Conservation (phyloP, 2,797 vertebrate genomes). For the Dipus sagitta region DNA sequence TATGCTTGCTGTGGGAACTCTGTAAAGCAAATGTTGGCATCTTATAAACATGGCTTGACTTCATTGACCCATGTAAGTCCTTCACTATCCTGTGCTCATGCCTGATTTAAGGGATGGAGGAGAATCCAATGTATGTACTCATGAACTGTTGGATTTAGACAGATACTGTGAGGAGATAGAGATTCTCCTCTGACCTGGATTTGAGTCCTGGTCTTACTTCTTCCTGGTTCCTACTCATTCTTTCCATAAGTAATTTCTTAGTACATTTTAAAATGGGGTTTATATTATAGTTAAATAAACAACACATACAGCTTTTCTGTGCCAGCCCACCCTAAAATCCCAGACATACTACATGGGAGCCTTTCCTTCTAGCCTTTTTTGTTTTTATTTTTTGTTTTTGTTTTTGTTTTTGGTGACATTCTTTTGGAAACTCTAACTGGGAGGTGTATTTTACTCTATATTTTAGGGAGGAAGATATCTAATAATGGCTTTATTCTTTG, state of each 20-base stretch:
- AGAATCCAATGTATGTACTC: not conserved
- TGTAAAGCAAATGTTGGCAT: too few relatives aligned
- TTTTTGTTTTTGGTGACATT: not conserved
- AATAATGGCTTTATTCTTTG: slow-evolving; percentile 9
- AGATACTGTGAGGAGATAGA: not conserved
- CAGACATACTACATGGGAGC: not conserved
- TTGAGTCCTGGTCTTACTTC: slow-evolving; percentile 32
- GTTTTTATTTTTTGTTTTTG: too few relatives aligned
- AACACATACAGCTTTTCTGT: not conserved
- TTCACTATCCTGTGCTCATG: not conserved
- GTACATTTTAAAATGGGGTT: not conserved
- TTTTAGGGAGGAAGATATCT: not conserved
- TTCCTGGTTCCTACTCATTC: not conserved
- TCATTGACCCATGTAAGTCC: not conserved
- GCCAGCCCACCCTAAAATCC: fast-evolving
- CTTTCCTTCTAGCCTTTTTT: not conserved
- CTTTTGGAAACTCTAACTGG: not conserved
- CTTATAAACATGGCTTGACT: not conserved
- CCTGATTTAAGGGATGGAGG: not conserved
- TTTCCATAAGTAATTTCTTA: slow-evolving; percentile 16
- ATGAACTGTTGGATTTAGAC: not conserved
- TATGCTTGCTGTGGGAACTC: not conserved
- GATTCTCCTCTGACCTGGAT: not conserved
- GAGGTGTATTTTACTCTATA: slow-evolving; percentile 1
- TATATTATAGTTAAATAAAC: not conserved